Evolutionary conservation across 2,113 vertebrate species (phyloP).

Genomic region (Eudorcas thomsonii): DNA sequence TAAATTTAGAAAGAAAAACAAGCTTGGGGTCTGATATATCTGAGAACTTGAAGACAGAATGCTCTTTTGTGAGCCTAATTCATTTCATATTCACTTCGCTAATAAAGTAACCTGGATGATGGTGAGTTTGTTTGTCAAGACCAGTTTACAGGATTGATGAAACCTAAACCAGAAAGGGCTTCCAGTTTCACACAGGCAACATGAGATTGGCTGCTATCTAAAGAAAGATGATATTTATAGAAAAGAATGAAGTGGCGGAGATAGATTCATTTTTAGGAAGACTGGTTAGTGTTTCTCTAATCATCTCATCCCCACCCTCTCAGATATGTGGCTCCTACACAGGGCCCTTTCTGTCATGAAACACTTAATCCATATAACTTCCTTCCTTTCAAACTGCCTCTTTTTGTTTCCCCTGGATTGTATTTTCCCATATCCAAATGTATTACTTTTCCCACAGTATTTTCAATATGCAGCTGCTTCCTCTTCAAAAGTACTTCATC

Average conservation of each 20-base stretch:
- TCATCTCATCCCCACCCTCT: neutral
- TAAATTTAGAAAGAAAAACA: neutral
- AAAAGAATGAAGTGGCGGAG: conserved; percentile 28
- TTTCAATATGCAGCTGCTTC: conserved; percentile 29
- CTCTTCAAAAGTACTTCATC: neutral
- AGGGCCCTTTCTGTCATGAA: conserved; percentile 3
- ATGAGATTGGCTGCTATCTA: conserved; percentile 48
- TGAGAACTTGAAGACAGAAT: conserved; percentile 15
- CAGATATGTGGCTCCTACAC: neutral
- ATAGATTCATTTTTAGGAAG: conserved; percentile 46
- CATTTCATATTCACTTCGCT: neutral
- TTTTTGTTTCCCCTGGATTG: neutral
- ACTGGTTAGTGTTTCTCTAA: conserved; percentile 48
- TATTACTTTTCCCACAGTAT: neutral
- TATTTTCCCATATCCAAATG: neutral
- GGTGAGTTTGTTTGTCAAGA: neutral
- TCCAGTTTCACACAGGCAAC: neutral
- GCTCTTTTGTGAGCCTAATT: neutral
- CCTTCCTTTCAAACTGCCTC: neutral
- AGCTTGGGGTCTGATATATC: neutral
- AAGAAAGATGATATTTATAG: conserved; percentile 50
- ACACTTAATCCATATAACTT: neutral
- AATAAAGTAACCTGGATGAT: conserved; percentile 33
- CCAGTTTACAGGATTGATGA: conserved; percentile 13
- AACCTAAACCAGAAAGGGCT: conserved; percentile 30